Conservation (phyloP, 2,888 invertebrate genomes). For the Zaprionus obscuricornis region DNA sequence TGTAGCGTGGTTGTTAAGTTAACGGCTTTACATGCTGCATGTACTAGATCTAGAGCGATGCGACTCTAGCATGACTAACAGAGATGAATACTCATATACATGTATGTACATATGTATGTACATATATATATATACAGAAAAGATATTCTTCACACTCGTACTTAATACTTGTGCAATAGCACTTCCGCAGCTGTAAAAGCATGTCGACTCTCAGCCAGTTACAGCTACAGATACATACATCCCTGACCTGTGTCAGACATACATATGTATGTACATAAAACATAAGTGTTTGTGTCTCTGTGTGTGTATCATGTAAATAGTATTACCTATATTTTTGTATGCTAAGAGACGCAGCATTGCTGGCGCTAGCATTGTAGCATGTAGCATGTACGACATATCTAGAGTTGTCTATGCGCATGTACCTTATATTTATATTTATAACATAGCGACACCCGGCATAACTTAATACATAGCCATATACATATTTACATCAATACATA, state of each 20-base stretch:
- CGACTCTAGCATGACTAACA: no score
- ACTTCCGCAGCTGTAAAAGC: slow-evolving; percentile 38
- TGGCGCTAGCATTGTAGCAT: slow-evolving; percentile 3
- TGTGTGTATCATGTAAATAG: slow-evolving; percentile 28
- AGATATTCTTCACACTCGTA: no score
- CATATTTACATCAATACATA: no score
- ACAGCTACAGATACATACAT: slow-evolving; percentile 42
- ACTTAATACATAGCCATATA: no score
- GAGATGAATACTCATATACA: no score
- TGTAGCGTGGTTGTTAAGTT: no score
- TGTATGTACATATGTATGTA: no score
- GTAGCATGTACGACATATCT: slow-evolving; percentile 14
- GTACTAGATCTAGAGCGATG: no score
- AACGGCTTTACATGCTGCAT: no score
- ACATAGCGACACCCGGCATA: neutral
- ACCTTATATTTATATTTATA: slow-evolving; percentile 30
- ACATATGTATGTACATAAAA: slow-evolving; percentile 16
- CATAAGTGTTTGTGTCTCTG: no score
- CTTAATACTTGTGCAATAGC: slow-evolving; percentile 17
- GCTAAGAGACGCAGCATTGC: neutral
- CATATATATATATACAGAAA: neutral
- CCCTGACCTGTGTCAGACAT: slow-evolving; percentile 62
- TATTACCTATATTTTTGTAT: slow-evolving; percentile 36
- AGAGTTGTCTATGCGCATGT: slow-evolving; percentile 47
- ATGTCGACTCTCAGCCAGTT: neutral